phyloP scores from a whole-genome alignment of 2,888 invertebrate species.

The Chaitophorus viminalis region DNA sequence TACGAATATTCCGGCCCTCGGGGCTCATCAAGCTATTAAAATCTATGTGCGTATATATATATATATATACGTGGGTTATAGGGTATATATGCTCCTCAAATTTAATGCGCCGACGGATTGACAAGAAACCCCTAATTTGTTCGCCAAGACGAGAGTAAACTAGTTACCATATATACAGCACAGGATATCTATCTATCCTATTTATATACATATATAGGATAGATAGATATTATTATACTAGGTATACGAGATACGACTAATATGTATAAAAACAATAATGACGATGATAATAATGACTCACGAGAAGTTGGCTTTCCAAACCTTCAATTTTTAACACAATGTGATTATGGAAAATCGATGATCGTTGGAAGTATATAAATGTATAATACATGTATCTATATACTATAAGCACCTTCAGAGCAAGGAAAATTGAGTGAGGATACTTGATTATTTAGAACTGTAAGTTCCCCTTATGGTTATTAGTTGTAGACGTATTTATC shows the following conservation, averaged over 20 bases:
- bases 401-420: background rate
- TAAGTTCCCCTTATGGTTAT: background rate
- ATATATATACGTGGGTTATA: background rate
- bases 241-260: no score
- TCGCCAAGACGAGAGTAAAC: constrained; percentile 19
- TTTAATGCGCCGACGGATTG: constrained; percentile 16
- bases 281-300: background rate
- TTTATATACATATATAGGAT: no score
- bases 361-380: background rate
- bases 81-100: constrained; percentile 31
- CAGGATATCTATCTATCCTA: background rate
- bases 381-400: no score
- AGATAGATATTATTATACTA: no score
- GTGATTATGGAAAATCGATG: background rate
- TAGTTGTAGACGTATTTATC: background rate
- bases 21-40: background rate
- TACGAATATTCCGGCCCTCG: background rate
- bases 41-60: background rate
- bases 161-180: background rate
- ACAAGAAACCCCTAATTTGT: constrained; percentile 54
- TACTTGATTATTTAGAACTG: background rate
- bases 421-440: background rate
- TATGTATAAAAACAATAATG: background rate
- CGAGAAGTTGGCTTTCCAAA: background rate
- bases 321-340: background rate